Evolutionary conservation across 2,113 vertebrate species (phyloP).

Genomic region (Megaceryle torquata): DNA sequence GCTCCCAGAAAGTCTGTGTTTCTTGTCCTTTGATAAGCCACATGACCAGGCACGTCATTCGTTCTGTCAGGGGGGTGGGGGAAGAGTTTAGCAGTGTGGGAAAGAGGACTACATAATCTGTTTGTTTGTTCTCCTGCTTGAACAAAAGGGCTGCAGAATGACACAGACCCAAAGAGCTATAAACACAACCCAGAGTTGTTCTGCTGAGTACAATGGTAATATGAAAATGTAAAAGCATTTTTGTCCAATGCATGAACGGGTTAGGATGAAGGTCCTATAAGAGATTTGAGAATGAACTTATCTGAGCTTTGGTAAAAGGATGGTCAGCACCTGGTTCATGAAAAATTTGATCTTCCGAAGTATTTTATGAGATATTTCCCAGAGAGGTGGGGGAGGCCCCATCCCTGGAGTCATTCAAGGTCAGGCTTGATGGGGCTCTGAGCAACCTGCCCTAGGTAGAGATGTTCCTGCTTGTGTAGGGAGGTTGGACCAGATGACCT

Average conservation of each 20-base stretch:
- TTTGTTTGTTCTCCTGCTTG: constrained; percentile 36
- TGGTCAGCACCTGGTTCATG: neutral
- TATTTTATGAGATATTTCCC: neutral
- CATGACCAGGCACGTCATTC: neutral
- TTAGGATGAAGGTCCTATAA: neutral
- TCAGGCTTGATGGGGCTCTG: too few relatives aligned
- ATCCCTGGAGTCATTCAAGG: too few relatives aligned
- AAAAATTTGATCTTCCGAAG: neutral
- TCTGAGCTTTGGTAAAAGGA: neutral
- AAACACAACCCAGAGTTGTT: neutral
- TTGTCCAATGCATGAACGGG: neutral
- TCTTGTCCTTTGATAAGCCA: constrained; percentile 32
- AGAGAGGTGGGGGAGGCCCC: too few relatives aligned
- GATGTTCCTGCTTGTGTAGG: too few relatives aligned
- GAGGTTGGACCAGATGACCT: too few relatives aligned
- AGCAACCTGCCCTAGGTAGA: too few relatives aligned
- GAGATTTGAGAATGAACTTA: neutral
- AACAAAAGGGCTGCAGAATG: neutral
- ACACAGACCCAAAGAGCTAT: neutral
- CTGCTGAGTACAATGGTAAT: neutral
- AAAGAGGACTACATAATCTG: constrained; percentile 23
- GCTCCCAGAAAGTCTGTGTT: neutral
- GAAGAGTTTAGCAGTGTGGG: constrained; percentile 17
- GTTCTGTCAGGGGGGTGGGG: neutral
- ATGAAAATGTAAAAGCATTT: neutral